These are phyloP conservation scores for Ammodytes dubius DNA, from an alignment of 2,113 vertebrate genomes.

Conservation along the genomic window DNA sequence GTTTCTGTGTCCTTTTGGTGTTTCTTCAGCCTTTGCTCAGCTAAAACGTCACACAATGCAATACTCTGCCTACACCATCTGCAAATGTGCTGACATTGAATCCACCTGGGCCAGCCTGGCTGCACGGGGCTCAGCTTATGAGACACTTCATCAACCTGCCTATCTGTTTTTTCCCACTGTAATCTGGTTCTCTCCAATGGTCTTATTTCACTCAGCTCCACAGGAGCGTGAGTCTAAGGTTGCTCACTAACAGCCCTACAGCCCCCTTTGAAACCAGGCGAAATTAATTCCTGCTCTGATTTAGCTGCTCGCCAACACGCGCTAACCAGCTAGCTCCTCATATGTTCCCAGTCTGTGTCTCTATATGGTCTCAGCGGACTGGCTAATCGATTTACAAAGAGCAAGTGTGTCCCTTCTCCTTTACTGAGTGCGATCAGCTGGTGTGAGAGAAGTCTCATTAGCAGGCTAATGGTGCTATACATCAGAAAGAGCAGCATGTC, in stretches of 20 bases:
- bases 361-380: slow-evolving; percentile 66
- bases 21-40: neutral
- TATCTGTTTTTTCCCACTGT: slow-evolving; percentile 50
- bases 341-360: slow-evolving; percentile 81
- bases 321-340: slow-evolving; percentile 61
- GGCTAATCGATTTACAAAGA: slow-evolving; percentile 88
- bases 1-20: neutral
- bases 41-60: slow-evolving; percentile 27
- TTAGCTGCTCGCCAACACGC: slow-evolving; percentile 23
- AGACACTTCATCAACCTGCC: slow-evolving; percentile 78
- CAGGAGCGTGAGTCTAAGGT: slow-evolving; percentile 49
- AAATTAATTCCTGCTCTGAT: slow-evolving; percentile 49
- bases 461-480: slow-evolving; percentile 83
- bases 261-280: slow-evolving; percentile 55
- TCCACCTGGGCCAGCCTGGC: slow-evolving; percentile 61
- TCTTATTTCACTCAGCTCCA: slow-evolving; percentile 46
- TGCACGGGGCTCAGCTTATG: slow-evolving; percentile 67
- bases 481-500: slow-evolving; percentile 71
- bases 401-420: slow-evolving; percentile 82
- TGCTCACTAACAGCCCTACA: slow-evolving; percentile 46
- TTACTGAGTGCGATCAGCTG: slow-evolving; percentile 87
- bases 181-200: slow-evolving; percentile 48
- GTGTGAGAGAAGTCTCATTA: slow-evolving; percentile 90
- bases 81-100: slow-evolving; percentile 70
- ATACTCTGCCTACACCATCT: slow-evolving; percentile 50